A percentile compares a stretch with the other conserved stretches of the same genome.
These are phyloP conservation scores for Heteractis magnifica DNA, from an alignment of 92 coral and sea anemone species.

Conservation along the genomic window DNA sequence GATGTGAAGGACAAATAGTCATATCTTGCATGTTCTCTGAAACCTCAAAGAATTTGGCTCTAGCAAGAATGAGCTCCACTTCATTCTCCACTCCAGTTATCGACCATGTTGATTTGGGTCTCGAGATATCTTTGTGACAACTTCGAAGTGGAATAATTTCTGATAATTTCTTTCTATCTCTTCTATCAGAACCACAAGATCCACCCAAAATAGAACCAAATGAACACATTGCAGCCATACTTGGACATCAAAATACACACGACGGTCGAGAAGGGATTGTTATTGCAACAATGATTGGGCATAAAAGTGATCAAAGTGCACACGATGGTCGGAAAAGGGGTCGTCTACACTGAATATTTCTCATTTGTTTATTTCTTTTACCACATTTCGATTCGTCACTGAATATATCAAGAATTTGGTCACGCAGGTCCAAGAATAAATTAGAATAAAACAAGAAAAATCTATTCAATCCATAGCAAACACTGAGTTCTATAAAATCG, in stretches of 20 bases:
- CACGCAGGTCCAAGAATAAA: too few relatives aligned
- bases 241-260: neutral
- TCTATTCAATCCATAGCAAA: too few relatives aligned
- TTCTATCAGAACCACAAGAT: conserved; percentile 36
- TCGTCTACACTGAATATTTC: too few relatives aligned
- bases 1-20: conserved; percentile 29
- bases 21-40: conserved; percentile 8
- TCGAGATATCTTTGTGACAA: conserved; percentile 15
- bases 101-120: conserved; percentile 10
- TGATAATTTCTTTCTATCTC: conserved; percentile 24
- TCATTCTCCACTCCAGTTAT: conserved; percentile 17
- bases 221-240: conserved; percentile 11
- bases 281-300: neutral
- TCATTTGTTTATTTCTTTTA: too few relatives aligned
- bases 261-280: neutral
- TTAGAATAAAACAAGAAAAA: too few relatives aligned
- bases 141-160: conserved; percentile 28
- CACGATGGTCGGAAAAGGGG: neutral
- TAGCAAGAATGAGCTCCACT: conserved; percentile 24
- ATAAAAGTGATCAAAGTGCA: neutral
- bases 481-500: too few relatives aligned
- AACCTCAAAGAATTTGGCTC: conserved; percentile 11
- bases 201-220: conserved; percentile 36
- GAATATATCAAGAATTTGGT: too few relatives aligned
- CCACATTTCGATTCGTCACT: too few relatives aligned